Percentiles rank a stretch among this genome's conserved stretches.
Conservation (phyloP, 2,797 vertebrate species). For the Alectoris magna region DNA sequence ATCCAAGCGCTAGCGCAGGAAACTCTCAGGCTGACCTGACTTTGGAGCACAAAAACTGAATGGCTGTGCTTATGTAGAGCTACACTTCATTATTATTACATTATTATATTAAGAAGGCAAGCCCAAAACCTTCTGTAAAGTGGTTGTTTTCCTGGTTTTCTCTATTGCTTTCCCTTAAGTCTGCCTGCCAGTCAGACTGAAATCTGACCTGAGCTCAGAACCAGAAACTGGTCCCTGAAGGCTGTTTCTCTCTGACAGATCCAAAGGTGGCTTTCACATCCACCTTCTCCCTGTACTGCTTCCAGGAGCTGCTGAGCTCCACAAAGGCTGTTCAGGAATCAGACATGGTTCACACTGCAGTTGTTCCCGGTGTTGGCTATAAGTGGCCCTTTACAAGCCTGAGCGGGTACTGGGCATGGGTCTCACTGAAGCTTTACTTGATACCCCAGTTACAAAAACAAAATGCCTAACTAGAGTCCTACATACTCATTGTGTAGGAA, state of each 20-base stretch:
- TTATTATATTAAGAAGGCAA: background rate
- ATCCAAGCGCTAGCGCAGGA: background rate
- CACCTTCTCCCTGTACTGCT: background rate
- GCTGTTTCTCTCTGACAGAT: fast-evolving
- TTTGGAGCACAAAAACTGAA: background rate
- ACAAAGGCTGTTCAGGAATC: background rate
- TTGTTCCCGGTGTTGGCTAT: background rate
- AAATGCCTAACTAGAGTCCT: background rate
- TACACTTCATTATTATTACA: background rate
- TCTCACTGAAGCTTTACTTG: background rate
- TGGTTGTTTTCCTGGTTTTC: background rate
- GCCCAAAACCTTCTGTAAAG: background rate
- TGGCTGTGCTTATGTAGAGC: background rate
- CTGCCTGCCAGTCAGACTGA: background rate
- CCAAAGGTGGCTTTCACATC: background rate
- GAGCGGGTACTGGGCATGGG: background rate
- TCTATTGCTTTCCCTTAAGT: background rate
- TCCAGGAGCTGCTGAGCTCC: background rate
- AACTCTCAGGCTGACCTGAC: constrained; percentile 1
- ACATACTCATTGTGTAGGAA: background rate
- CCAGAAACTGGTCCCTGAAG: background rate
- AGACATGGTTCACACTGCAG: background rate
- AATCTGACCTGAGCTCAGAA: background rate
- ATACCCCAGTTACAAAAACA: background rate
- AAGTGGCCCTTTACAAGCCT: background rate